These are phyloP conservation scores for Cochlearius cochlearius DNA, from an alignment of 2,113 vertebrate genomes.

Conservation along the genomic window DNA sequence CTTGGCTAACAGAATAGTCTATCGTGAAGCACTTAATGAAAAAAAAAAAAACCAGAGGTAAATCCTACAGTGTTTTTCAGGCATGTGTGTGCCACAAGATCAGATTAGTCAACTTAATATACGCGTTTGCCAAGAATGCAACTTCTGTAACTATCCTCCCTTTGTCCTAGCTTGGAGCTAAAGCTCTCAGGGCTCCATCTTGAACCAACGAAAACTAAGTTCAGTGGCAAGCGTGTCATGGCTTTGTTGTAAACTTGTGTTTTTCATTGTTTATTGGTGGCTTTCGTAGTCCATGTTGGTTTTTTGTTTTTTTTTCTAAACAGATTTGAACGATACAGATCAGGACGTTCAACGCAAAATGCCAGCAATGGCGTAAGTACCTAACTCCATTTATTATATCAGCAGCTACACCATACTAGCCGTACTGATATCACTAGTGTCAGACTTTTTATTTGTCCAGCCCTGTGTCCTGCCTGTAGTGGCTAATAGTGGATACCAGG, in stretches of 20 bases:
- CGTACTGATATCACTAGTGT: fast-evolving
- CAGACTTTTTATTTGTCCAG: not conserved
- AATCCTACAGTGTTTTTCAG: not conserved
- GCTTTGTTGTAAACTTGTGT: not conserved
- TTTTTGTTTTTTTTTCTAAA: not conserved
- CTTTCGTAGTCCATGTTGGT: not conserved
- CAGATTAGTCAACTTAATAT: not conserved
- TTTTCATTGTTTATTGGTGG: not conserved
- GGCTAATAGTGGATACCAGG: not conserved
- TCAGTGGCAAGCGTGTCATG: not conserved
- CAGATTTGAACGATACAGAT: slow-evolving; percentile 93
- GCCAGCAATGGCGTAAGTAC: slow-evolving; percentile 92
- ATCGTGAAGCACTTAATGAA: not conserved
- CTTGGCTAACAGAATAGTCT: not conserved
- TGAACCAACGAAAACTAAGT: not conserved
- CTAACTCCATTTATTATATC: not conserved
- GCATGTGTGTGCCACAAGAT: not conserved
- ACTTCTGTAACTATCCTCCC: not conserved
- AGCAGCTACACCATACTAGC: not conserved
- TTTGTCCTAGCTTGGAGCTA: not conserved
- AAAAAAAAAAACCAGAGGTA: not conserved
- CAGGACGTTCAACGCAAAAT: slow-evolving; percentile 84
- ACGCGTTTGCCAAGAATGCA: not conserved
- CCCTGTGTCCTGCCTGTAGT: not conserved
- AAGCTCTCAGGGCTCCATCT: not conserved